These are phyloP conservation scores for Anguilla anguilla DNA, from an alignment of 2,797 vertebrate species.

Conservation along the genomic window DNA sequence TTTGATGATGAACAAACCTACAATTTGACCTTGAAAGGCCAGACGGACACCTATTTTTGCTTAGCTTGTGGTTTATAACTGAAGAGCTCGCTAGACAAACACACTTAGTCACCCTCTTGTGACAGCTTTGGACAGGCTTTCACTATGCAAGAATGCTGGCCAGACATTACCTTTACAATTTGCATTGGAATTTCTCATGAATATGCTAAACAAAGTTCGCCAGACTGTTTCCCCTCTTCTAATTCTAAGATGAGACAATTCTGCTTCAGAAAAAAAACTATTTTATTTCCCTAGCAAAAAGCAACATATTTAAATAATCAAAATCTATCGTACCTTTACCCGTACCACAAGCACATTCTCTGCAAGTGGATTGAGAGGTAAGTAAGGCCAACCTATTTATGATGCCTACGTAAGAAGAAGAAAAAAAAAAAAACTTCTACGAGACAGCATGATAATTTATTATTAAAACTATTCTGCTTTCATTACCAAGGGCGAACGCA, in stretches of 20 bases:
- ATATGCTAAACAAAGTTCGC: neutral
- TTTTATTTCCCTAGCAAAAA: no score
- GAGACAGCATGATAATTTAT: no score
- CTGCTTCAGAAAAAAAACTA: neutral
- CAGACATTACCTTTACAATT: neutral
- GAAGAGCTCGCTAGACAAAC: neutral
- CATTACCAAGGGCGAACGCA: neutral
- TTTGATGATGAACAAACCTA: neutral
- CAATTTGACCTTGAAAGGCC: neutral
- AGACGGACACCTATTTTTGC: neutral
- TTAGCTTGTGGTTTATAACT: neutral
- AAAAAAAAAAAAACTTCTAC: neutral
- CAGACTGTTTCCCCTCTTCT: neutral
- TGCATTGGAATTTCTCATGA: neutral
- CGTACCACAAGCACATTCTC: neutral
- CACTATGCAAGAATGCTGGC: neutral
- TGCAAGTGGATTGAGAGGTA: neutral
- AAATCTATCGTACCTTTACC: neutral
- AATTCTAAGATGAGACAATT: neutral
- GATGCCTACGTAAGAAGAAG: neutral
- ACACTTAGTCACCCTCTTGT: neutral
- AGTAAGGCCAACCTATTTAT: neutral
- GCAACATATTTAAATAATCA: neutral
- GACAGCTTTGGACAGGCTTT: neutral
- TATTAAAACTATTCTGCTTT: slow-evolving; percentile 12